Conservation (phyloP, 2,797 vertebrate genomes). For the Darevskia mixta region DNA sequence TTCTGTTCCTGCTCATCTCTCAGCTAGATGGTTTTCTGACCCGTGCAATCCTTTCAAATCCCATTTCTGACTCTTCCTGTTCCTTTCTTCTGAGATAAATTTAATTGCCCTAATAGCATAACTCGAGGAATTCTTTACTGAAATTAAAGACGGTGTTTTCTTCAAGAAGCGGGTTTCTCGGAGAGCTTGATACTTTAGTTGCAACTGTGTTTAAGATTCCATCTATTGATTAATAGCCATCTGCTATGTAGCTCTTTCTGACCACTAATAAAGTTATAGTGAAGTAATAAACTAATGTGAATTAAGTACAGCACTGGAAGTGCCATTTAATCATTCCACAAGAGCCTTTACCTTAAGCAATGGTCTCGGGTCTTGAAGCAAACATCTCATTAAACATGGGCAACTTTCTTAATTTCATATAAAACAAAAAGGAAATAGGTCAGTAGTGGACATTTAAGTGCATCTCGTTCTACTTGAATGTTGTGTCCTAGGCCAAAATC, state of each 20-base stretch:
- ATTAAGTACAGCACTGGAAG: slow-evolving; percentile 14
- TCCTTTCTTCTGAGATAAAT: slow-evolving; percentile 52
- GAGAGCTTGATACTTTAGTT: neutral
- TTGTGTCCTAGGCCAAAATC: neutral
- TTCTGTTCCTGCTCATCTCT: slow-evolving; percentile 53
- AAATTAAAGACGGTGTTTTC: slow-evolving; percentile 40
- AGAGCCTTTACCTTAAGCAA: slow-evolving; percentile 30
- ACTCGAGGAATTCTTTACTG: slow-evolving; percentile 35
- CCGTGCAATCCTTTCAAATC: slow-evolving; percentile 45
- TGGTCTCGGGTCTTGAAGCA: slow-evolving; percentile 19
- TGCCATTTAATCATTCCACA: slow-evolving; percentile 28
- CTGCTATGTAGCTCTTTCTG: slow-evolving; percentile 31
- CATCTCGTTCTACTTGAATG: neutral
- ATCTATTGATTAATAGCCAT: slow-evolving; percentile 25
- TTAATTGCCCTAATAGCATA: slow-evolving; percentile 54
- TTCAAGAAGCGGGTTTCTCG: slow-evolving; percentile 15
- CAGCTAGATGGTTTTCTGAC: slow-evolving; percentile 50
- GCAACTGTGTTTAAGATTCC: slow-evolving; percentile 32
- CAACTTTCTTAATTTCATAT: slow-evolving; percentile 30
- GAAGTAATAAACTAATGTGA: slow-evolving; percentile 50
- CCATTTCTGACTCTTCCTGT: slow-evolving; percentile 46
- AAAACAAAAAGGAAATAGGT: neutral
- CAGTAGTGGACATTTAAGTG: neutral
- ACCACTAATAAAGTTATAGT: slow-evolving; percentile 33
- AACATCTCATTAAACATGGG: slow-evolving; percentile 32